Evolutionary conservation across 2,113 vertebrate species (phyloP).

Genomic region (Hystrix brachyura): DNA sequence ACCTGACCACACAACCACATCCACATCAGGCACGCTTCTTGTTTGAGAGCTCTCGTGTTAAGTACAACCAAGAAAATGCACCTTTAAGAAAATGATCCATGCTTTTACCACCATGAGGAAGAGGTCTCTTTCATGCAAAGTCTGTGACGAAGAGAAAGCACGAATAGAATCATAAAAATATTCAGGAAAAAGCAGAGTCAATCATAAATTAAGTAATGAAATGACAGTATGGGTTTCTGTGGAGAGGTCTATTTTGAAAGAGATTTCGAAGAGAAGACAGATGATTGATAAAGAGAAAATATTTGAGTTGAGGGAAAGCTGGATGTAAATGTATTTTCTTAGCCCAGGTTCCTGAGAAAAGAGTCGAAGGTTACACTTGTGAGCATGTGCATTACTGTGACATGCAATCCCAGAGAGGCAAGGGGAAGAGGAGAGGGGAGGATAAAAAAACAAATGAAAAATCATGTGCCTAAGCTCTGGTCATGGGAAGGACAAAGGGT

Average conservation of each 20-base stretch:
- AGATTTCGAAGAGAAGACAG: slow-evolving; percentile 28
- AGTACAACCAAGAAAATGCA: neutral
- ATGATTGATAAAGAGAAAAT: neutral
- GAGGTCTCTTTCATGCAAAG: neutral
- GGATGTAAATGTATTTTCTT: neutral
- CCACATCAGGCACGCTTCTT: neutral
- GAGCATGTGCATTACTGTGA: neutral
- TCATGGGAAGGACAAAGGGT: neutral
- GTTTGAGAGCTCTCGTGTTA: neutral
- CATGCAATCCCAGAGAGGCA: too few relatives aligned
- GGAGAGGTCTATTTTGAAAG: neutral
- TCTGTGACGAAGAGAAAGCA: neutral
- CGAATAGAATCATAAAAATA: neutral
- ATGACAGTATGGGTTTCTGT: neutral
- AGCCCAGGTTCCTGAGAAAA: neutral
- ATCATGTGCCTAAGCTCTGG: neutral
- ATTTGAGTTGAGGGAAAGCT: neutral
- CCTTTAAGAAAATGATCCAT: neutral
- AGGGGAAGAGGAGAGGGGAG: neutral
- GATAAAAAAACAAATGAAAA: neutral
- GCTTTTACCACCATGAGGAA: neutral
- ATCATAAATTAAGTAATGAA: neutral
- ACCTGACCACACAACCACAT: neutral
- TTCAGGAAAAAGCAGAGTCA: neutral
- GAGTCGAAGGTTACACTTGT: neutral